Percentiles rank a stretch among this genome's conserved stretches.
phyloP scores from a whole-genome alignment of 2,888 invertebrate species.

The Rhagophthalmus giganteus region DNA sequence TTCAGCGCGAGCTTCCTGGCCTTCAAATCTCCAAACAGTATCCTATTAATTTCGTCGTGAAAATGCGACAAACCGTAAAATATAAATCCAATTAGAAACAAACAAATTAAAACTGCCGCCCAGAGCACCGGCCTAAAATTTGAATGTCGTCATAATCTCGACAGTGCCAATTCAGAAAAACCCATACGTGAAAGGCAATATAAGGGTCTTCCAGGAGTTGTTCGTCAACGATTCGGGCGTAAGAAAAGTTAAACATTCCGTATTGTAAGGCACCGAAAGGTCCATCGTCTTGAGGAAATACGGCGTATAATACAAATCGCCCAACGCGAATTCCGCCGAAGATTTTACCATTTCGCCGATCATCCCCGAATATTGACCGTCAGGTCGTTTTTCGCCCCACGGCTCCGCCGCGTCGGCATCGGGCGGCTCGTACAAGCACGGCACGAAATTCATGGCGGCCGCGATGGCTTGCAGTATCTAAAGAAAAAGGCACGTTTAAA shows the following conservation, averaged over 20 bases:
- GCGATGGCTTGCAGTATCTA: slow-evolving; percentile 70
- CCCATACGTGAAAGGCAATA: slow-evolving; percentile 73
- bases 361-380: slow-evolving; percentile 71
- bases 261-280: slow-evolving; percentile 76
- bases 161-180: background rate
- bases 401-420: slow-evolving; percentile 62
- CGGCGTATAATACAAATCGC: slow-evolving; percentile 75
- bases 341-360: slow-evolving; percentile 72
- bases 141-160: too few species aligned
- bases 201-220: slow-evolving; percentile 82
- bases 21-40: slow-evolving; percentile 11
- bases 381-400: slow-evolving; percentile 68
- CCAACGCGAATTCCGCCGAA: slow-evolving; percentile 72
- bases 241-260: slow-evolving; percentile 81
- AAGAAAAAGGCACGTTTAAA: too few species aligned
- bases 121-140: slow-evolving; percentile 64
- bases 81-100: slow-evolving; percentile 66
- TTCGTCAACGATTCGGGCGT: slow-evolving; percentile 80
- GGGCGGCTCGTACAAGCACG: slow-evolving; percentile 66
- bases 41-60: slow-evolving; percentile 55
- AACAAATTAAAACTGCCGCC: slow-evolving; percentile 70
- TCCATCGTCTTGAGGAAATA: slow-evolving; percentile 71
- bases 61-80: slow-evolving; percentile 68
- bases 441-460: slow-evolving; percentile 71
- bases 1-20: slow-evolving; percentile 38